These are phyloP conservation scores for Achlya flavicornis DNA, from an alignment of 2,888 invertebrate genomes.

Conservation along the genomic window DNA sequence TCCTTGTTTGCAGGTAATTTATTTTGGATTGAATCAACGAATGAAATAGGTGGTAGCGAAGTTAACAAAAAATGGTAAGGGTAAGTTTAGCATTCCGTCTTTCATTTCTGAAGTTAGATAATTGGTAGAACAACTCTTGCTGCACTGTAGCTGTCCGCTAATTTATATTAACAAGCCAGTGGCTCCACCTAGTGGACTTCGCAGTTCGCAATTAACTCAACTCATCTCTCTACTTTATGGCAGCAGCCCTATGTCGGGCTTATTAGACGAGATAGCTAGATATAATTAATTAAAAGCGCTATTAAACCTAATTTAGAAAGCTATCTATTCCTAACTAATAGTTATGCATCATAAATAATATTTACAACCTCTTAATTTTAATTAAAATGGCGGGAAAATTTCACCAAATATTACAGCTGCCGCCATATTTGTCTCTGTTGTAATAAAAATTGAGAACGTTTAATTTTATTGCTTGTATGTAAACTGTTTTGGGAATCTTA, in stretches of 20 bases:
- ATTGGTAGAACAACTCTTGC: background rate
- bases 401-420: background rate
- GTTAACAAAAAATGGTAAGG: background rate
- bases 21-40: slow-evolving; percentile 11
- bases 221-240: slow-evolving; percentile 5
- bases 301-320: slow-evolving; percentile 5
- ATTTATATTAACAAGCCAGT: slow-evolving; percentile 4
- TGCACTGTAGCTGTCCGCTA: background rate
- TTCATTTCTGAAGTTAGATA: background rate
- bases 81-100: background rate
- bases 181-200: background rate
- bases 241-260: background rate
- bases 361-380: slow-evolving; percentile 1
- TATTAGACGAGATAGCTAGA: slow-evolving; percentile 7
- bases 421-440: background rate
- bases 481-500: slow-evolving; percentile 41
- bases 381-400: slow-evolving; percentile 10
- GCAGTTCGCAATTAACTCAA: background rate
- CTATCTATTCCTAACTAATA: background rate
- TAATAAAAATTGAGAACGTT: slow-evolving; percentile 11
- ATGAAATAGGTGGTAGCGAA: background rate
- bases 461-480: slow-evolving; percentile 17
- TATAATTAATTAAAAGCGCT: slow-evolving; percentile 8
- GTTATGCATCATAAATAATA: slow-evolving; percentile 8
- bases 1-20: slow-evolving; percentile 51